phyloP scores from a whole-genome alignment of 2,797 vertebrate species.

The Eurystomus glaucurus region DNA sequence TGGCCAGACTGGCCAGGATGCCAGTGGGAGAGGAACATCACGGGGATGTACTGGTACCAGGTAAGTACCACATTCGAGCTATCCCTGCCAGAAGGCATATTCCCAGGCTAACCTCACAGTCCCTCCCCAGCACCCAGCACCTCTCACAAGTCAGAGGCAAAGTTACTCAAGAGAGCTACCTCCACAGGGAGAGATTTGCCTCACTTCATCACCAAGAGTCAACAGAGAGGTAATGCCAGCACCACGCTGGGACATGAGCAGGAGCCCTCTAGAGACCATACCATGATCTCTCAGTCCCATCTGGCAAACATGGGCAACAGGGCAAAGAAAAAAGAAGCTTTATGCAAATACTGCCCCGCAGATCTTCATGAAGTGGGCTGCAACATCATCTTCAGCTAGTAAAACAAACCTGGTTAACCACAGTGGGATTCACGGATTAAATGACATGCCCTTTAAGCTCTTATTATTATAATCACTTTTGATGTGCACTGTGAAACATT shows the following conservation, averaged over 20 bases:
- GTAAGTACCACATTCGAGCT: accelerated
- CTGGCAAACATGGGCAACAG: accelerated
- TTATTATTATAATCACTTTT: not conserved
- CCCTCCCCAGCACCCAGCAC: not conserved
- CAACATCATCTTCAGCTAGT: not conserved
- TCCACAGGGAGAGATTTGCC: accelerated
- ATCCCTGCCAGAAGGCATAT: not conserved
- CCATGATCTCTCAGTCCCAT: accelerated
- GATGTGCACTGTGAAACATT: not conserved
- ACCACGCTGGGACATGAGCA: not conserved
- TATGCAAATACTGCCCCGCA: accelerated
- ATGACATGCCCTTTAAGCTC: not conserved
- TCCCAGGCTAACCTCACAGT: not conserved
- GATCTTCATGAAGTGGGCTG: not conserved
- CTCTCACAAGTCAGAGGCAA: not conserved
- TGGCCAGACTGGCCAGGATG: not conserved
- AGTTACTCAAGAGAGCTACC: not conserved
- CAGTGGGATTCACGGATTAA: not conserved
- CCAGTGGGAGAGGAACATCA: not conserved
- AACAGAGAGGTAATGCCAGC: not conserved
- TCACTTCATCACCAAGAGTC: not conserved
- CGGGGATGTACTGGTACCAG: not conserved
- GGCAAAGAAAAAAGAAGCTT: not conserved
- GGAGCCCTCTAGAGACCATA: not conserved
- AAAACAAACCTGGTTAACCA: not conserved